Evolutionary conservation across 2,888 invertebrate species (phyloP), one percentile per base, ranked within the genome.

Genomic region (Lasioglossum calceatum): DNA sequence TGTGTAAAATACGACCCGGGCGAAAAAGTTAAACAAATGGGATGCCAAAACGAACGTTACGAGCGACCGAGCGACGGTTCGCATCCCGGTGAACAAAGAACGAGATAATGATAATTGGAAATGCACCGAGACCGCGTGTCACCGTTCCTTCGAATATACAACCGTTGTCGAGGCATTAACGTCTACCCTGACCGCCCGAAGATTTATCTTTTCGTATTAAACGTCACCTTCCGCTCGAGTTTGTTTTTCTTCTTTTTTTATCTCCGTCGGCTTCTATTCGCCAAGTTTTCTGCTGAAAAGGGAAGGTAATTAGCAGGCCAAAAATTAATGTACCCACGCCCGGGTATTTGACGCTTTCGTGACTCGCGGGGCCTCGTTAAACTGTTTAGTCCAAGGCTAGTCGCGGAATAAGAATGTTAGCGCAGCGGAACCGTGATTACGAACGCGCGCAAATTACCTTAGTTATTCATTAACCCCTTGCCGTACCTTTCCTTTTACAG

Each of bases 1-100:
- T 86, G 81, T 82, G 88, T 92, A 89, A 93, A 93, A 92, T 93
- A 93, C 91, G 87, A 87, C 42, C 42, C 73, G 32, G 64, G 36
- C 54, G 86, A 91, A 91, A 91, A 93, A 93, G 90, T 92, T 91
- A 89, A 92, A 92, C 89, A 92, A 92, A 93, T 92, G 89, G 88
- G 87, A 88, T 80, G 88, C 90, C 88, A 90, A 92, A 93, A 92
- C 89, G 72, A 44, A 72, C 72, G 61, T 39, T 36, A 78, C 54
- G 39, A 58, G 58, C 58, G 12, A 10, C 14, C 77, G 50, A 36
- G n/a, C 70, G 50, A 77, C 23, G 77, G n/a, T 2, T 50, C 50
- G 27, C 78, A 54, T 71, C 16, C 70, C 54, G 10, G 0, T 5
- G 72, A 58, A 71, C 71, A 44, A 72, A 58, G 70, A 54, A 72